These are phyloP conservation scores for Ectemnius continuus DNA, from an alignment of 2,888 invertebrate genomes.

Conservation along the genomic window DNA sequence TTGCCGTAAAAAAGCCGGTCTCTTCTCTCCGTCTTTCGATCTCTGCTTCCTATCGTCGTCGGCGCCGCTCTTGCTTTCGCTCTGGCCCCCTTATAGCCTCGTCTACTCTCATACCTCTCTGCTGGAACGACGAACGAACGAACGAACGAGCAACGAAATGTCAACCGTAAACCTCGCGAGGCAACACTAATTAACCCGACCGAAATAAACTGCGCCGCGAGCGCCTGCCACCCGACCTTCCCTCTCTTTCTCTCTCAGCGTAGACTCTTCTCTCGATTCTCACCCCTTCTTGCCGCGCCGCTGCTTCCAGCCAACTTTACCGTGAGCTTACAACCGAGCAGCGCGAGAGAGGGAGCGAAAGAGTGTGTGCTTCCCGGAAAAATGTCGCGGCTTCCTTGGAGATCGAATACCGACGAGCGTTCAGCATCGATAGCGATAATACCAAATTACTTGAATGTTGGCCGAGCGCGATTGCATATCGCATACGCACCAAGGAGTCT, in stretches of 20 bases:
- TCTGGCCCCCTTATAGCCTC: slow-evolving; percentile 38
- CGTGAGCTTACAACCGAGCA: neutral
- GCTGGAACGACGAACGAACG: slow-evolving; percentile 53
- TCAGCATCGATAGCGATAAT: no score
- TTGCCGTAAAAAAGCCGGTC: slow-evolving; percentile 73
- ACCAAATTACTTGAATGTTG: no score
- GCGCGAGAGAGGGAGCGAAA: no score
- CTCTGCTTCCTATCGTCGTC: slow-evolving; percentile 5
- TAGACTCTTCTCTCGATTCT: no score
- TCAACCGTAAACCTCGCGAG: slow-evolving; percentile 78
- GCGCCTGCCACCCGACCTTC: slow-evolving; percentile 34
- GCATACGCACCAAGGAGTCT: no score
- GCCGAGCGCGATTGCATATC: no score
- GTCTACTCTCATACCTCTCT: slow-evolving; percentile 14
- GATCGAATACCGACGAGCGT: neutral
- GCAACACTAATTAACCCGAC: slow-evolving; percentile 78
- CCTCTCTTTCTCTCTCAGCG: slow-evolving; percentile 27
- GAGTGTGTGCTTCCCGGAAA: neutral
- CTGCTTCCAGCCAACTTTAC: slow-evolving; percentile 20
- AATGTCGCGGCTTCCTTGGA: slow-evolving; percentile 5
- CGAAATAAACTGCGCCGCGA: slow-evolving; percentile 75
- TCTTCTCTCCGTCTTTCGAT: slow-evolving; percentile 55
- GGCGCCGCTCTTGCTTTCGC: slow-evolving; percentile 50
- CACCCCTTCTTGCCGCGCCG: neutral
- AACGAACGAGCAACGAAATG: slow-evolving; percentile 74